Evolutionary conservation across 2,113 vertebrate species (phyloP).

Genomic region (Gadus macrocephalus): DNA sequence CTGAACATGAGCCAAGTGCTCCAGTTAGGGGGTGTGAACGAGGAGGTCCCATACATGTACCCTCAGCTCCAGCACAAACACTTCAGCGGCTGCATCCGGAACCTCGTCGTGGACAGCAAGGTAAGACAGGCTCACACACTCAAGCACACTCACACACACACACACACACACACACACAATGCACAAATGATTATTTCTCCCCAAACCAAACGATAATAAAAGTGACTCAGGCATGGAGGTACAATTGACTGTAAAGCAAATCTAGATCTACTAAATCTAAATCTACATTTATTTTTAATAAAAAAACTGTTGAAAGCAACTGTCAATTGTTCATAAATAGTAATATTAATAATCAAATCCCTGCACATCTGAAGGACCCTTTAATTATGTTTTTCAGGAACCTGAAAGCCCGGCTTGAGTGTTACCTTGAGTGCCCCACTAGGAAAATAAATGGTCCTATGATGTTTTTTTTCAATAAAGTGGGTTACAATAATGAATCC

Average conservation of each 20-base stretch:
- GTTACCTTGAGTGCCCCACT: slow-evolving; percentile 2
- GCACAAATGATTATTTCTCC: neutral
- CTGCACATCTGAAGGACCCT: neutral
- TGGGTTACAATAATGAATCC: too few relatives aligned
- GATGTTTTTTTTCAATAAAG: too few relatives aligned
- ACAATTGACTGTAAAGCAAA: too few relatives aligned
- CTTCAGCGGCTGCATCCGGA: slow-evolving; percentile 84
- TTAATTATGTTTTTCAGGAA: slow-evolving; percentile 40
- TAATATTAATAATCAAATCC: neutral
- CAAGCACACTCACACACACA: neutral
- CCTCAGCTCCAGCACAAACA: slow-evolving; percentile 81
- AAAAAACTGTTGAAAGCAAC: too few relatives aligned
- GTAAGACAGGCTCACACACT: slow-evolving; percentile 52
- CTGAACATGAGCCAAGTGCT: slow-evolving; percentile 80
- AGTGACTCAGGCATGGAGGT: too few relatives aligned
- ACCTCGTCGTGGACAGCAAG: slow-evolving; percentile 84
- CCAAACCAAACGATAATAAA: neutral
- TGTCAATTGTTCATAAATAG: too few relatives aligned
- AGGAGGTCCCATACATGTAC: slow-evolving; percentile 79
- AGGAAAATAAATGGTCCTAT: neutral
- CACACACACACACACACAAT: slow-evolving; percentile 5
- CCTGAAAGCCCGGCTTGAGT: slow-evolving; percentile 33
- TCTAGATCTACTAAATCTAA: too few relatives aligned
- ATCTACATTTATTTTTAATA: too few relatives aligned
- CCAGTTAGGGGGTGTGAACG: slow-evolving; percentile 84